Conservation (phyloP, 2,888 invertebrate species). For the Chromoteleia sp. region DNA sequence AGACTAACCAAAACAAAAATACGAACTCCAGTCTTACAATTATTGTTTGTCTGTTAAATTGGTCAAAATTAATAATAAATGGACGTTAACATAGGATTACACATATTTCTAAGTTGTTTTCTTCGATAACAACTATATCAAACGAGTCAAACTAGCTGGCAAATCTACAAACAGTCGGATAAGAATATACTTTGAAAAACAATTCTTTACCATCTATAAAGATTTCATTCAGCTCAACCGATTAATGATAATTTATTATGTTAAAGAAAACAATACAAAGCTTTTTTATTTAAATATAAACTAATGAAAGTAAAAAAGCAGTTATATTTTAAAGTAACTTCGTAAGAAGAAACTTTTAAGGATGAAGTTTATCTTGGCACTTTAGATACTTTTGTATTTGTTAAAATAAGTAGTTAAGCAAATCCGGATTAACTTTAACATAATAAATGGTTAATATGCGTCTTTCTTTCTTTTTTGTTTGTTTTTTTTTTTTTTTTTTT, state of each 20-base stretch:
- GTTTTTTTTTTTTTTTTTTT: no score
- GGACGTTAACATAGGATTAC: neutral
- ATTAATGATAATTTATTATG: conserved; percentile 41
- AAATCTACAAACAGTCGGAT: conserved; percentile 37
- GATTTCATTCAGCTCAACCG: conserved; percentile 19
- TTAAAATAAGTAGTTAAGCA: neutral
- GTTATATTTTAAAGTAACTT: no score
- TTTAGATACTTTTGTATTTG: neutral
- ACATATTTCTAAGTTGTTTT: neutral
- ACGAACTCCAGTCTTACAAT: conserved; percentile 1
- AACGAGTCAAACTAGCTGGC: conserved; percentile 25
- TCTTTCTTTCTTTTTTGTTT: no score
- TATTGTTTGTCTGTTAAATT: neutral
- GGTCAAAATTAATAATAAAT: no score
- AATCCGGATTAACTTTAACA: no score
- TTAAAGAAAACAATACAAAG: conserved; percentile 32
- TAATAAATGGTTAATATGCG: no score
- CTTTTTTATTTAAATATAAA: no score
- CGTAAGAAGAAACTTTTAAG: neutral
- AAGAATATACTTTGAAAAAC: conserved; percentile 34
- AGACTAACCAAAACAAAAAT: neutral
- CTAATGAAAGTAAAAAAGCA: no score
- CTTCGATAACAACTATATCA: neutral
- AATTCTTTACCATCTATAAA: conserved; percentile 1
- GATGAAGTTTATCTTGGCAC: neutral